Conservation (phyloP, 37 sponge, comb jelly and placozoan genomes). For the Oscarella lobularis region DNA sequence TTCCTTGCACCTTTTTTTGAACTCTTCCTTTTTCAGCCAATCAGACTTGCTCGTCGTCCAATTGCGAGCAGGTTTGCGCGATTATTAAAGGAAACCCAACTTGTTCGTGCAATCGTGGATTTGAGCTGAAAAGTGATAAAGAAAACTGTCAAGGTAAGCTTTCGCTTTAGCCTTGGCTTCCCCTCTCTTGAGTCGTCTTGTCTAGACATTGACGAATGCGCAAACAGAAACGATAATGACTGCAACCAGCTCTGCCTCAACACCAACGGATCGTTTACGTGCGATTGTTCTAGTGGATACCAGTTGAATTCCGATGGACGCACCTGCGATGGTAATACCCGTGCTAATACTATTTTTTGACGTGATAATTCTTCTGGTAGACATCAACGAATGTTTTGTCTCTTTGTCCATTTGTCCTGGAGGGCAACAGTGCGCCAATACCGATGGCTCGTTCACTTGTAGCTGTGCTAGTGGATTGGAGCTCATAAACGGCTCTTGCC, state of each 20-base stretch:
- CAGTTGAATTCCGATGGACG: neutral
- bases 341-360: slow-evolving; percentile 1
- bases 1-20: too few relatives aligned
- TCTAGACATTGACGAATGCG: slow-evolving; percentile 37
- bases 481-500: too few relatives aligned
- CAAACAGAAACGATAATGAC: neutral
- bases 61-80: neutral
- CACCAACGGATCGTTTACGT: slow-evolving; percentile 11
- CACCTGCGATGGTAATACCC: neutral
- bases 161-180: too few relatives aligned
- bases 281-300: slow-evolving; percentile 17
- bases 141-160: neutral
- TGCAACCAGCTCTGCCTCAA: slow-evolving; percentile 32
- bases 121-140: neutral
- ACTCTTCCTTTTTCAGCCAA: neutral
- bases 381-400: neutral
- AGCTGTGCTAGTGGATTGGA: neutral
- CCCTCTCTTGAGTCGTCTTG: too few relatives aligned
- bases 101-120: neutral
- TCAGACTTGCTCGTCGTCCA: neutral
- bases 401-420: neutral
- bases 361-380: neutral
- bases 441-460: neutral
- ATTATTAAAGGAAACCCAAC: neutral
- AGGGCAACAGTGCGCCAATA: neutral